Base-by-base conservation (phyloP, 2,888 invertebrate genomes). In the Linyphia triangularis region DNA sequence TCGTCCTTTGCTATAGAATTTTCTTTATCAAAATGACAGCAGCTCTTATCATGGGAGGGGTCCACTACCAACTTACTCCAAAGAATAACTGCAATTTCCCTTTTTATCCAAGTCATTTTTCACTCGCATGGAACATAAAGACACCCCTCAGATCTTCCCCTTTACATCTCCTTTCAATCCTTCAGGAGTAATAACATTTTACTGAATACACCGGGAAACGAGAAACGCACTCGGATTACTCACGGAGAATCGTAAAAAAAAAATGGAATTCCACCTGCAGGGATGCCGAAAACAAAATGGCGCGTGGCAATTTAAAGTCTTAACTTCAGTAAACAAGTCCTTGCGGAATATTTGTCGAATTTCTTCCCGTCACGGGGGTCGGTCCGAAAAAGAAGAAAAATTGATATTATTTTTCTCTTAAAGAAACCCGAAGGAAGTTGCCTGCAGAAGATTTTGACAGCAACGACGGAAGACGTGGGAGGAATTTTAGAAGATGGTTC, bases 381-480 rank as follows among this genome's bases (percentile, higher is more conserved):
- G 51, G 51, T 51, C 51, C 16, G n/a, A n/a, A n/a, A n/a, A n/a
- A 51, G 13, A 43, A 28, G 65, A 63, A 79, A 79, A 61, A 79
- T n/a, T 79, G 78, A 79, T 79, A 79, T 51, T 33, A 33, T 77
- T 79, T 79, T 43, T 65, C 65, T 79, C 24, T 51, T 13, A 79
- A 51, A 79, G 65, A 26, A 65, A 13, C 43, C 77, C 19, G n/a
- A 9, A 43, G 82, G 70, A 51, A 51, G 51, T 51, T 40, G 59
- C 19, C 19, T n/a, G 51, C 82, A 82, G 70, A 82, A 70, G 82
- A 82, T 82, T 72, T 57, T 82, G 82, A 82, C 82, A 82, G 72
- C 70, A 40, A 13, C 72, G 70, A 72, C 82, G 72, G 40, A 40
- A 59, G 37, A 82, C 82, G 82, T 82, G 82, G 59, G 28, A 19